phyloP scores from a whole-genome alignment of 2,797 vertebrate species.

The Ceryle rudis region DNA sequence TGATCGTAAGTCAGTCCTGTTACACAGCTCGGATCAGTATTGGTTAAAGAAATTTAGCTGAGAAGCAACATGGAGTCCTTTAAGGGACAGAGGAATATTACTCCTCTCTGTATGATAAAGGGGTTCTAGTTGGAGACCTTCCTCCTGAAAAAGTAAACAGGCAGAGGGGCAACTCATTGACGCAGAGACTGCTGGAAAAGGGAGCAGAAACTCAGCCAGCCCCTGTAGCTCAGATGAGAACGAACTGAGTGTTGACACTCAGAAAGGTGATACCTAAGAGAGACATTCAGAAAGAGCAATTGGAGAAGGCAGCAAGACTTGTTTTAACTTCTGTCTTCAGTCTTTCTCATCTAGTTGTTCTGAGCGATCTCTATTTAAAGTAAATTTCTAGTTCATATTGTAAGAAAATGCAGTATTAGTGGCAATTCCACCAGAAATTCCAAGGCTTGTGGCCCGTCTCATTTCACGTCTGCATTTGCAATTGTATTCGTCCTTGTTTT shows the following conservation, averaged over 20 bases:
- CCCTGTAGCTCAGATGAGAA: not conserved
- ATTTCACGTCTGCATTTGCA: not conserved
- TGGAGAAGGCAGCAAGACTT: not conserved
- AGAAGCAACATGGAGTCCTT: not conserved
- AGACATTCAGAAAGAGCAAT: not conserved
- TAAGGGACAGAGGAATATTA: not conserved
- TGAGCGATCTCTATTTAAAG: not conserved
- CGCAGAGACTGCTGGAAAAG: not conserved
- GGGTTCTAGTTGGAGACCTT: not conserved
- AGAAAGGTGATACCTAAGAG: not conserved
- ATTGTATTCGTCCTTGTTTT: not conserved
- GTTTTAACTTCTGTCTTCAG: not conserved
- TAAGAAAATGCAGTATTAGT: not conserved
- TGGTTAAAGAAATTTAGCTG: not conserved
- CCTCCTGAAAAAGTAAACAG: not conserved
- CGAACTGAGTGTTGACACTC: not conserved
- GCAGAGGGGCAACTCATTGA: not conserved
- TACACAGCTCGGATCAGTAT: not conserved
- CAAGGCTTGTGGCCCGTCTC: not conserved
- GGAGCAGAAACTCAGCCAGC: not conserved
- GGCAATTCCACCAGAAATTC: not conserved
- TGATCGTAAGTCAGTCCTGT: not conserved
- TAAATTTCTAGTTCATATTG: not conserved
- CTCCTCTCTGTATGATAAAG: rapidly evolving
- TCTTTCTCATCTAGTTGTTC: not conserved